Evolutionary conservation across 2,113 vertebrate species (phyloP).

Genomic region (Pyxicephalus adspersus): DNA sequence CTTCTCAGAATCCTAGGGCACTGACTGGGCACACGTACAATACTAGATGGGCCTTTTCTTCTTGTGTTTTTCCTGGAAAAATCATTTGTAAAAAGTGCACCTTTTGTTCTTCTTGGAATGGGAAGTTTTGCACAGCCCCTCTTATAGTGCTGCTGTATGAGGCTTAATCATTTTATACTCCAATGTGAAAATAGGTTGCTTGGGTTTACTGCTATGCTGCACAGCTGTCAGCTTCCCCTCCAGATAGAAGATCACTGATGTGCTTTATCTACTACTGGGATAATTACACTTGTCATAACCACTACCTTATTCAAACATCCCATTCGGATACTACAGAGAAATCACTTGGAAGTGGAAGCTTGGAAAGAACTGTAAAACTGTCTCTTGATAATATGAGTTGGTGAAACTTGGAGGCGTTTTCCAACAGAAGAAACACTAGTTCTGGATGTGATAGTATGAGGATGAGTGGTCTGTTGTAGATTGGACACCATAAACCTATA

Average conservation of each 20-base stretch:
- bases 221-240: slow-evolving; percentile 50
- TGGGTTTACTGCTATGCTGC: slow-evolving; percentile 18
- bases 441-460: slow-evolving; percentile 56
- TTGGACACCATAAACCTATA: slow-evolving; percentile 61
- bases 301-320: background rate
- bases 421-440: background rate
- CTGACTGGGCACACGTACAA: background rate
- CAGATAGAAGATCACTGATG: slow-evolving; percentile 45
- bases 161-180: background rate
- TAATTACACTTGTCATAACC: slow-evolving; percentile 27
- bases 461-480: slow-evolving; percentile 57
- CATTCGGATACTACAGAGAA: background rate
- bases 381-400: background rate
- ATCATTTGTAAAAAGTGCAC: background rate
- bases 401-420: background rate
- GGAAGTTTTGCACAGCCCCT: slow-evolving; percentile 6
- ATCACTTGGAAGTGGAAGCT: background rate
- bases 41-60: slow-evolving; percentile 28
- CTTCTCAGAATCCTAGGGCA: slow-evolving; percentile 50
- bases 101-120: background rate
- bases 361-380: background rate
- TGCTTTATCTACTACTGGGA: slow-evolving; percentile 11
- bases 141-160: background rate
- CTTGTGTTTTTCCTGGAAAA: background rate
- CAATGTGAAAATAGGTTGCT: slow-evolving; percentile 32